phyloP scores from a whole-genome alignment of 2,797 vertebrate species.

The Alca torda region DNA sequence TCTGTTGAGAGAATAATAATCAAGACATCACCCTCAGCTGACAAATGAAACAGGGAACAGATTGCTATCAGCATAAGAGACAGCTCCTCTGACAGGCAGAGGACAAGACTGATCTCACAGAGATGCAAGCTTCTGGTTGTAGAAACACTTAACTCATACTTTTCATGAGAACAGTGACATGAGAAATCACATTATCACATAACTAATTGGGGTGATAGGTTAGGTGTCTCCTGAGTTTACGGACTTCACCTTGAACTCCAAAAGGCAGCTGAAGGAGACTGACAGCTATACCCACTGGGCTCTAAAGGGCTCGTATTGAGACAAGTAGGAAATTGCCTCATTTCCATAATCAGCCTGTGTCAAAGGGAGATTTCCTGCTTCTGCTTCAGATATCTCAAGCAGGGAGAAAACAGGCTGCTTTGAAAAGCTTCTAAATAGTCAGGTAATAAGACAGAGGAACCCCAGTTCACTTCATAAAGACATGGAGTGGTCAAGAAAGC shows the following conservation, averaged over 20 bases:
- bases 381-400: neutral
- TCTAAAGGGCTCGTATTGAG: neutral
- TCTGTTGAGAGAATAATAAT: constrained; percentile 26
- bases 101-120: neutral
- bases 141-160: neutral
- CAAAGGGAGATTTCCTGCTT: neutral
- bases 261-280: neutral
- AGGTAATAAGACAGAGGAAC: neutral
- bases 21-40: neutral
- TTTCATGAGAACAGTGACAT: neutral
- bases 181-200: neutral
- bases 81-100: neutral
- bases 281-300: neutral
- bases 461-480: neutral
- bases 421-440: neutral
- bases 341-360: neutral
- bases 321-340: neutral
- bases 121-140: neutral
- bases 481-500: neutral
- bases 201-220: neutral
- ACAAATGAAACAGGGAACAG: constrained; percentile 14
- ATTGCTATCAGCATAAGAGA: neutral
- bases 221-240: neutral
- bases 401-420: neutral
- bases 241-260: neutral